Conservation (phyloP, 1,140 invertebrate species). For the Drosophila dunni region DNA sequence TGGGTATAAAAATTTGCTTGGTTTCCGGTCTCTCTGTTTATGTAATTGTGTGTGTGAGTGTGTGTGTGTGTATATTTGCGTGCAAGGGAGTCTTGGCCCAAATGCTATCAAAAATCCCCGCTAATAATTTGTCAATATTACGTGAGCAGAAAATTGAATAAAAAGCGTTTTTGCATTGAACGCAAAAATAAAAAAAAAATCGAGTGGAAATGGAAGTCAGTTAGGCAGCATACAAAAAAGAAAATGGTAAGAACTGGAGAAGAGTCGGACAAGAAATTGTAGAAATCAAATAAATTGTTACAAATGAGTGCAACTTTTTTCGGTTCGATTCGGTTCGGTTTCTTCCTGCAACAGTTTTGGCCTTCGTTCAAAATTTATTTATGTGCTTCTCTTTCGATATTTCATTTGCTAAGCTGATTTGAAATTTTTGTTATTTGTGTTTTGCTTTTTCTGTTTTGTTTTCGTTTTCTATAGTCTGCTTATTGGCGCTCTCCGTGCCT, state of each 20-base stretch:
- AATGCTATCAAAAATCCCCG: slow-evolving; percentile 75
- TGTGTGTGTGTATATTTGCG: no score
- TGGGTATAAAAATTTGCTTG: slow-evolving; percentile 47
- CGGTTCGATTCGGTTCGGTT: neutral
- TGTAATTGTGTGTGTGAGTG: slow-evolving; percentile 8
- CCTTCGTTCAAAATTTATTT: slow-evolving; percentile 37
- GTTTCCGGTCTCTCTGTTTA: slow-evolving; percentile 35
- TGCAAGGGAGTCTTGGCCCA: slow-evolving; percentile 8
- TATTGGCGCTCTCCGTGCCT: slow-evolving; percentile 24
- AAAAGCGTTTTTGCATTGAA: slow-evolving; percentile 79
- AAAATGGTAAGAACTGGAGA: slow-evolving; percentile 14
- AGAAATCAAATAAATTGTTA: slow-evolving; percentile 81
- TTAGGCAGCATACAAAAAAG: slow-evolving; percentile 17
- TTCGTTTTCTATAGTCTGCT: slow-evolving; percentile 2
- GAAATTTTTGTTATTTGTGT: slow-evolving; percentile 23
- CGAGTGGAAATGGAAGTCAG: slow-evolving; percentile 15
- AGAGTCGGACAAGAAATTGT: slow-evolving; percentile 33
- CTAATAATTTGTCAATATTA: slow-evolving; percentile 84
- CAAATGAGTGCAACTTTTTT: slow-evolving; percentile 81
- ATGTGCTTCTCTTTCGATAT: slow-evolving; percentile 60
- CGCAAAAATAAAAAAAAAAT: slow-evolving; percentile 16
- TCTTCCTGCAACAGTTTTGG: neutral
- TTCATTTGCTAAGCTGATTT: slow-evolving; percentile 52
- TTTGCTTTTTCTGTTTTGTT: no score
- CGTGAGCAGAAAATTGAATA: slow-evolving; percentile 84